These are phyloP conservation scores for Rhopalosiphum nymphaeae DNA, from an alignment of 2,888 invertebrate genomes.

Conservation along the genomic window DNA sequence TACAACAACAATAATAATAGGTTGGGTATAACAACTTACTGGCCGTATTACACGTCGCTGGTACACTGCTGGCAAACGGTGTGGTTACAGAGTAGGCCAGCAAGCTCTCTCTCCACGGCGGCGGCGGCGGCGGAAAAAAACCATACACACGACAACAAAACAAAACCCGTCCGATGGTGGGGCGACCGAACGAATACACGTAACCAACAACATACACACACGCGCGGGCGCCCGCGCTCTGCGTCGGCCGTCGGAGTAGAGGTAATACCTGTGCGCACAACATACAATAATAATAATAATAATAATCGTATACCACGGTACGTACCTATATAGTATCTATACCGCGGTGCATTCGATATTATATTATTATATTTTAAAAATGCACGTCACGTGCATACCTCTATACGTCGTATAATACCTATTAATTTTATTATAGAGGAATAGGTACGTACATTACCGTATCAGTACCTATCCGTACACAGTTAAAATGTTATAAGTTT, in stretches of 20 bases:
- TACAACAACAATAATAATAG: not conserved
- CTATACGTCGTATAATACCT: not conserved
- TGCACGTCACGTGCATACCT: not conserved
- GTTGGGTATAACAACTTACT: slow-evolving; percentile 28
- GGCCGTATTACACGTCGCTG: slow-evolving; percentile 48
- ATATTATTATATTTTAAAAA: not conserved
- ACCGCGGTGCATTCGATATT: not conserved
- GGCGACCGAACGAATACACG: slow-evolving; percentile 27
- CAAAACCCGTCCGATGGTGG: slow-evolving; percentile 52
- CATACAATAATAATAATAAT: not conserved
- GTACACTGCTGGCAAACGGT: slow-evolving; percentile 45
- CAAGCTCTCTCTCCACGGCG: slow-evolving; percentile 60
- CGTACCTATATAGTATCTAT: not conserved
- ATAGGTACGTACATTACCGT: not conserved
- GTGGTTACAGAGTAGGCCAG: slow-evolving; percentile 61
- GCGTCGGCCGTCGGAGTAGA: not conserved
- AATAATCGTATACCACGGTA: not conserved
- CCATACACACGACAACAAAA: slow-evolving; percentile 34
- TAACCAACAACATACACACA: slow-evolving; percentile 54
- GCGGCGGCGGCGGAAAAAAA: slow-evolving; percentile 18
- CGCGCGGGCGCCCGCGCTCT: not conserved
- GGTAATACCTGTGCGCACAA: not conserved
- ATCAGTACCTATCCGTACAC: not conserved
- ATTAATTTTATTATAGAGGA: no score
- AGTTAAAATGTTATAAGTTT: not conserved